Evolutionary conservation across 1,140 invertebrate genomes (phyloP).

Genomic region (Bombus affinis): DNA sequence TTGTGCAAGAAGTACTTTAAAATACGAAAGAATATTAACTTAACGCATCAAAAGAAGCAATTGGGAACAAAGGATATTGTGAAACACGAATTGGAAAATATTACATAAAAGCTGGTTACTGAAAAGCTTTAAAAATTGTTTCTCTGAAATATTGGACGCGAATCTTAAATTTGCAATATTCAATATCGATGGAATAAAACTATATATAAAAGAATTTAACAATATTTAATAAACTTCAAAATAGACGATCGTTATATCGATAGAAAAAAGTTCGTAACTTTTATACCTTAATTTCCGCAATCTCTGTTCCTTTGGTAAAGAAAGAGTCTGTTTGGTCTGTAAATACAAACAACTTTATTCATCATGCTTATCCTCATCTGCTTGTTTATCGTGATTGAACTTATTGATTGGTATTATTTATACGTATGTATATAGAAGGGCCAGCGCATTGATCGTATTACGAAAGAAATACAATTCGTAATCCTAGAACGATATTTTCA

Average conservation of each 20-base stretch:
- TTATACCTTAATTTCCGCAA: background rate
- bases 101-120: background rate
- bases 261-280: background rate
- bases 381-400: no score
- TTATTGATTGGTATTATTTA: no score
- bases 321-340: background rate
- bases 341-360: no score
- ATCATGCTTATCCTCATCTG: no score
- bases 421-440: no score
- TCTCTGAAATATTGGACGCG: background rate
- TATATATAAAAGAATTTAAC: background rate
- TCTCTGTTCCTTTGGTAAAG: background rate
- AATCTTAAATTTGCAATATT: background rate
- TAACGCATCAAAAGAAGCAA: background rate
- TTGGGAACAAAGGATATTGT: constrained; percentile 6
- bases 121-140: background rate
- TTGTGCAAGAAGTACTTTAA: background rate
- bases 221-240: background rate
- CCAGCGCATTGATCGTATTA: no score
- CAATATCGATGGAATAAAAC: background rate
- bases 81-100: background rate
- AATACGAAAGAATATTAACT: background rate
- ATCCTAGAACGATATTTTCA: no score
- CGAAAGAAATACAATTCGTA: no score
- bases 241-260: background rate